Percentiles rank a stretch among this genome's conserved stretches.
phyloP scores from a whole-genome alignment of 2,888 invertebrate genomes.

The Cyrtodaria siliqua region DNA sequence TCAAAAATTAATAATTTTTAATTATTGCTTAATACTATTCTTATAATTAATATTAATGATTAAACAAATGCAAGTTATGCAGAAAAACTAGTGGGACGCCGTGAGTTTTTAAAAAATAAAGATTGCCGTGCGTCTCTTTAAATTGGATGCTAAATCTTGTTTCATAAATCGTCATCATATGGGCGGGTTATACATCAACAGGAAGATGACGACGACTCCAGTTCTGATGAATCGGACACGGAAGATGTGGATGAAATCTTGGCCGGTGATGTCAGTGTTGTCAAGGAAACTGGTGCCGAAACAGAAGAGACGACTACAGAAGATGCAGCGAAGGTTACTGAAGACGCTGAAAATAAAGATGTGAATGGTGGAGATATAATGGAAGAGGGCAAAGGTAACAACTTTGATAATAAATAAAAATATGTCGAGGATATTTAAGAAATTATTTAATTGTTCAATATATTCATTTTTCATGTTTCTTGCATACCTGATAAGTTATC shows the following conservation, averaged over 20 bases:
- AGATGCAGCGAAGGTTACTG: neutral
- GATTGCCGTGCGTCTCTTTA: too few species aligned
- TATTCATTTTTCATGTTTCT: too few species aligned
- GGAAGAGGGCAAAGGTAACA: constrained; percentile 16
- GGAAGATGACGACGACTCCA: constrained; percentile 61
- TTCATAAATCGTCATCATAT: too few species aligned
- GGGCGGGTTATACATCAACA: constrained; percentile 6
- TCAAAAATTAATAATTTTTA: too few species aligned
- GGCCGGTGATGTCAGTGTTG: constrained; percentile 15
- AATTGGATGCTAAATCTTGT: too few species aligned
- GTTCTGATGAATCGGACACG: constrained; percentile 42
- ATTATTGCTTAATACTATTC: too few species aligned
- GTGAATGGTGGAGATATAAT: constrained; percentile 6
- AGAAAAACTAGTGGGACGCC: too few species aligned
- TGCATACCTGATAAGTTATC: too few species aligned
- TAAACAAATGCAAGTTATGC: too few species aligned
- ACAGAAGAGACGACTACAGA: constrained; percentile 9
- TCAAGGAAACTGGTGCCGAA: constrained; percentile 4
- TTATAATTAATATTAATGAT: too few species aligned
- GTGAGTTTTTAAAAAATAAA: too few species aligned
- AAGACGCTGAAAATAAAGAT: neutral
- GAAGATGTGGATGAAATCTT: constrained; percentile 50
- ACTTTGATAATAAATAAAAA: constrained; percentile 21
- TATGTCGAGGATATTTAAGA: constrained; percentile 27
- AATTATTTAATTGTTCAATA: too few species aligned